Percentiles rank a stretch among this genome's conserved stretches.
Conservation (phyloP, 2,797 vertebrate genomes). For the Diceros bicornis region DNA sequence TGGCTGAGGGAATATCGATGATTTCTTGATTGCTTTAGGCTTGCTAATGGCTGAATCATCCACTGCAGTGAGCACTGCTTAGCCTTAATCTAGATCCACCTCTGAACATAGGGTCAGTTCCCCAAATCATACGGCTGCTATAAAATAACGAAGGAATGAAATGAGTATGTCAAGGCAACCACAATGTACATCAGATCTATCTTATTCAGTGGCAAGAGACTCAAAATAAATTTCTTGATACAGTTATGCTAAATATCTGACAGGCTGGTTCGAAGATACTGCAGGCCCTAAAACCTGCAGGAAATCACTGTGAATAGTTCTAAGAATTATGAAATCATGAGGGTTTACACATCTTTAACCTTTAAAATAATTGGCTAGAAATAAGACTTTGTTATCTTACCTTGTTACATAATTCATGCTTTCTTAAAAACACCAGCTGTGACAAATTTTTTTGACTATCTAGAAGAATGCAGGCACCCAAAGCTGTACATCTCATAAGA, state of each 20-base stretch:
- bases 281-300: neutral
- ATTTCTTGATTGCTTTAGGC: neutral
- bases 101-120: neutral
- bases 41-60: neutral
- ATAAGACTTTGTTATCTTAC: neutral
- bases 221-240: neutral
- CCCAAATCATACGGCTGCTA: neutral
- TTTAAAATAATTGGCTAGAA: slow-evolving; percentile 26
- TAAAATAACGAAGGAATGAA: neutral
- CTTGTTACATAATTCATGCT: neutral
- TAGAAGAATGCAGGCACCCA: neutral
- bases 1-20: neutral
- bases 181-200: neutral
- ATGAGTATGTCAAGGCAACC: neutral
- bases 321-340: neutral
- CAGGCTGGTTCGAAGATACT: neutral
- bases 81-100: neutral
- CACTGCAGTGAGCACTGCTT: neutral
- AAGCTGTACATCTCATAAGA: neutral
- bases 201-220: neutral
- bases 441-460: neutral
- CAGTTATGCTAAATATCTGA: neutral
- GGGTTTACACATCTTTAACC: neutral
- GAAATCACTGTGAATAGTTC: neutral
- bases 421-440: neutral